Percentiles rank a stretch among this genome's conserved stretches.
Conservation (phyloP, 2,797 vertebrate genomes). For the Potorous gilbertii region DNA sequence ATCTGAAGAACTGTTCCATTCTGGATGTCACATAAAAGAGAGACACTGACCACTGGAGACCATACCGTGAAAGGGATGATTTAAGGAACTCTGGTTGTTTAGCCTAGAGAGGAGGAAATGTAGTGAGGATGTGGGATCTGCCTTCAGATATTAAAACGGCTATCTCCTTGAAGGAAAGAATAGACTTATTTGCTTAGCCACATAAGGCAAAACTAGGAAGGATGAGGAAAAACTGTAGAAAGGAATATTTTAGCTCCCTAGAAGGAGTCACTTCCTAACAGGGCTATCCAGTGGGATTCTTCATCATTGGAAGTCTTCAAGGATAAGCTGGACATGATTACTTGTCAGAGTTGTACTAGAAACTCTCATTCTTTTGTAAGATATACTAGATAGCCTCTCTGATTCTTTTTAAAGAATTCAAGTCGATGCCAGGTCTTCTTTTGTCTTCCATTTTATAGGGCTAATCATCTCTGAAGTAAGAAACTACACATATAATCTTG, state of each 20-base stretch:
- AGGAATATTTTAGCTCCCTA: not conserved
- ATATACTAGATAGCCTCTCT: not conserved
- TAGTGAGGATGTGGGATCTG: not conserved
- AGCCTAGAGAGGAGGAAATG: not conserved
- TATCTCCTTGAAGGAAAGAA: not conserved
- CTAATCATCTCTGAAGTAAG: not conserved
- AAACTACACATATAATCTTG: not conserved
- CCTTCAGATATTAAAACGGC: not conserved
- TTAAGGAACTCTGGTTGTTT: not conserved
- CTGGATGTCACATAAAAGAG: not conserved
- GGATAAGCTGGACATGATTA: not conserved
- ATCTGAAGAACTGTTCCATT: not conserved
- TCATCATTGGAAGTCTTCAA: not conserved
- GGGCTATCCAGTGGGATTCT: not conserved
- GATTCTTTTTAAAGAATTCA: not conserved
- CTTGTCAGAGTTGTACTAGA: not conserved
- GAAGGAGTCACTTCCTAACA: not conserved
- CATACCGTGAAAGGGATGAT: not conserved
- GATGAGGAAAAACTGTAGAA: not conserved
- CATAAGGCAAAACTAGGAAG: not conserved
- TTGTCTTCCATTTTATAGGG: not conserved
- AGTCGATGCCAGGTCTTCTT: not conserved
- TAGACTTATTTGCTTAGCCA: not conserved
- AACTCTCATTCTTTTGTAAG: not conserved
- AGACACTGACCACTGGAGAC: not conserved